Conservation (phyloP, 2,113 vertebrate genomes). For the Triplophysa tibetana region DNA sequence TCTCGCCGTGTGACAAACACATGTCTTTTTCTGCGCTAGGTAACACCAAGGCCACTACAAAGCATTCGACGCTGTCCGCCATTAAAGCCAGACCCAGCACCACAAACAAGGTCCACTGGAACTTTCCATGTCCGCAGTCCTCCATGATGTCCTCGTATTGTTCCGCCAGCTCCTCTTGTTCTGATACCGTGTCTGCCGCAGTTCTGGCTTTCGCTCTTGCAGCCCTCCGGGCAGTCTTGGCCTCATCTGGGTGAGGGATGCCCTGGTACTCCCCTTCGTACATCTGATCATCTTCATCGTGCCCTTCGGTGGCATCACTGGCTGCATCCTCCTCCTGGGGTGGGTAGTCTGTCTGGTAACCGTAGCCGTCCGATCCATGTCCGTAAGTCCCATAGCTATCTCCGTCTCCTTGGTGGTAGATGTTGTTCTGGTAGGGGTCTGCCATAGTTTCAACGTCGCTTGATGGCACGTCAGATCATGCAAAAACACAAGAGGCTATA, state of each 20-base stretch:
- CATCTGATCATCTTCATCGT: slow-evolving; percentile 95
- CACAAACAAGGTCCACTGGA: slow-evolving; percentile 94
- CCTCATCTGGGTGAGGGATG: slow-evolving; percentile 92
- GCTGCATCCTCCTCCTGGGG: slow-evolving; percentile 86
- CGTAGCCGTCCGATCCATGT: slow-evolving; percentile 76
- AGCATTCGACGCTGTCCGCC: slow-evolving; percentile 95
- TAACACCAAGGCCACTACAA: slow-evolving; percentile 92
- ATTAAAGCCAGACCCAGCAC: slow-evolving; percentile 92
- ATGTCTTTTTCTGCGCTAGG: slow-evolving; percentile 96
- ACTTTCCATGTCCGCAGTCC: slow-evolving; percentile 93
- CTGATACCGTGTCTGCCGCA: slow-evolving; percentile 73
- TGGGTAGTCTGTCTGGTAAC: slow-evolving; percentile 74
- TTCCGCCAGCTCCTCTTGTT: slow-evolving; percentile 88
- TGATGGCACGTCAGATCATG: slow-evolving; percentile 1
- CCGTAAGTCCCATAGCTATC: slow-evolving; percentile 72
- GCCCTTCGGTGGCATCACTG: slow-evolving; percentile 93
- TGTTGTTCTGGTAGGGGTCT: slow-evolving; percentile 79
- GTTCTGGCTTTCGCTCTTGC: slow-evolving; percentile 78
- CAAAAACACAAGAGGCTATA: slow-evolving; percentile 35
- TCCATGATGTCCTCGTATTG: slow-evolving; percentile 96
- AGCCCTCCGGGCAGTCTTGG: slow-evolving; percentile 77
- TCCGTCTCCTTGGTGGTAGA: slow-evolving; percentile 73
- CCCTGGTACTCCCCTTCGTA: slow-evolving; percentile 98
- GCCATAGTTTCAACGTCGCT: slow-evolving; percentile 71
- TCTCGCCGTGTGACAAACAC: slow-evolving; percentile 91